Evolutionary conservation across 2,113 vertebrate species (phyloP).

Genomic region (Zonotrichia leucophrys): DNA sequence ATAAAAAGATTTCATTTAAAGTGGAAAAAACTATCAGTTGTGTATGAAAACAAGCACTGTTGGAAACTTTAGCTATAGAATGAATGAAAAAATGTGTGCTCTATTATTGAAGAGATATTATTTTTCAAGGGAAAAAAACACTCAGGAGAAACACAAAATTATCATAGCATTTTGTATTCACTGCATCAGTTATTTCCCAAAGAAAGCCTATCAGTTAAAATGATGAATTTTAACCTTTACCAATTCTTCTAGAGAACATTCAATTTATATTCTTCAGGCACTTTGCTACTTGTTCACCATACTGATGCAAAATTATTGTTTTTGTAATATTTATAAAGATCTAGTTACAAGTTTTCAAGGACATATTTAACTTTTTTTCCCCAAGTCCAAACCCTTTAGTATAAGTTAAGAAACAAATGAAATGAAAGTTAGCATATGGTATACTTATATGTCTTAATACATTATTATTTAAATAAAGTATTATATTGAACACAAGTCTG

Average conservation of each 20-base stretch:
- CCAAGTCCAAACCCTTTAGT: slow-evolving; percentile 45
- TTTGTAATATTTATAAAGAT: slow-evolving; percentile 77
- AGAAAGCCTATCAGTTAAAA: slow-evolving; percentile 82
- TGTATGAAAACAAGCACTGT: background rate
- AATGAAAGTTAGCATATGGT: slow-evolving; percentile 21
- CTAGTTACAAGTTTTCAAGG: slow-evolving; percentile 73
- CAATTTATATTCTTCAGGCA: slow-evolving; percentile 81
- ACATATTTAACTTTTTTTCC: slow-evolving; percentile 32
- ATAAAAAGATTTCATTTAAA: background rate
- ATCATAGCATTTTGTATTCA: slow-evolving; percentile 75
- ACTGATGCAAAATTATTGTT: slow-evolving; percentile 81
- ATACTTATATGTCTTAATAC: slow-evolving; percentile 39
- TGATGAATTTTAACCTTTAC: slow-evolving; percentile 87
- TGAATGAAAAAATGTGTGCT: background rate
- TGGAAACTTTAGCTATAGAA: slow-evolving; percentile 30
- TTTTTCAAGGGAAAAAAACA: background rate
- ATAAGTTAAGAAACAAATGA: slow-evolving; percentile 22
- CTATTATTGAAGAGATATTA: slow-evolving; percentile 35
- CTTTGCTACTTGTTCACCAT: slow-evolving; percentile 73
- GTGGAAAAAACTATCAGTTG: background rate
- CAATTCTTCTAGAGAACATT: slow-evolving; percentile 77
- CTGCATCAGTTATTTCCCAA: slow-evolving; percentile 68
- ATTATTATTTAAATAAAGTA: slow-evolving; percentile 64
- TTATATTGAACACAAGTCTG: slow-evolving; percentile 34
- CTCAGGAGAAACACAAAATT: slow-evolving; percentile 56